Evolutionary conservation across 2,113 vertebrate genomes (phyloP).

Genomic region (Callocephalon fimbriatum): DNA sequence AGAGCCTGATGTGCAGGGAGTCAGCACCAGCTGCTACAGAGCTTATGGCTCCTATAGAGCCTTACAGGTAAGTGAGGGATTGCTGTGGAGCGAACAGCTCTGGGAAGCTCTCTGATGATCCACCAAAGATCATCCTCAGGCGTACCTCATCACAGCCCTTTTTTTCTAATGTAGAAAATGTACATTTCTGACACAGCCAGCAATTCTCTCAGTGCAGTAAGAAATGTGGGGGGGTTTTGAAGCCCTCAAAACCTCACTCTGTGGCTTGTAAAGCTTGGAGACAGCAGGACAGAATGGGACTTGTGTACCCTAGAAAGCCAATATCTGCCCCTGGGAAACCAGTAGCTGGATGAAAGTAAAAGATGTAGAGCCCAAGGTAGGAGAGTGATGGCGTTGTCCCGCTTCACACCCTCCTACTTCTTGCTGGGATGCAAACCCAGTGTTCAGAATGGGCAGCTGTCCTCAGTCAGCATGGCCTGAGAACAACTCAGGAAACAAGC

Average conservation of each 20-base stretch:
- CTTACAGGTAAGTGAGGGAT: background rate
- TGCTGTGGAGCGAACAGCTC: background rate
- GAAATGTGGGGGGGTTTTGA: background rate
- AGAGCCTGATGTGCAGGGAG: background rate
- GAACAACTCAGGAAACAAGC: background rate
- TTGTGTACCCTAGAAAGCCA: background rate
- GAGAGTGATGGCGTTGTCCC: background rate
- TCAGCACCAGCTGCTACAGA: rapidly evolving
- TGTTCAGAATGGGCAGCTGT: background rate
- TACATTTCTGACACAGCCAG: background rate
- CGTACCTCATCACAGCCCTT: background rate
- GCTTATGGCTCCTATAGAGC: background rate
- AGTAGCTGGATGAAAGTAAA: background rate
- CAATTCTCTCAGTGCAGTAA: background rate
- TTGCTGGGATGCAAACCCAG: background rate
- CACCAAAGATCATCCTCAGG: background rate
- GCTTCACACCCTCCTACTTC: background rate
- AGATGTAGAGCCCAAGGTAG: background rate
- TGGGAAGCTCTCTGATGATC: background rate
- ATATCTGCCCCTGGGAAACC: too few species aligned
- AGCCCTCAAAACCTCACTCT: background rate
- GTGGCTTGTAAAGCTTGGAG: background rate
- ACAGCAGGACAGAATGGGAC: background rate
- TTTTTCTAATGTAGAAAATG: background rate
- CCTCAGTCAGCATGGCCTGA: background rate